Base-by-base conservation (phyloP, 2,797 vertebrate species). In the Argentina silus region DNA sequence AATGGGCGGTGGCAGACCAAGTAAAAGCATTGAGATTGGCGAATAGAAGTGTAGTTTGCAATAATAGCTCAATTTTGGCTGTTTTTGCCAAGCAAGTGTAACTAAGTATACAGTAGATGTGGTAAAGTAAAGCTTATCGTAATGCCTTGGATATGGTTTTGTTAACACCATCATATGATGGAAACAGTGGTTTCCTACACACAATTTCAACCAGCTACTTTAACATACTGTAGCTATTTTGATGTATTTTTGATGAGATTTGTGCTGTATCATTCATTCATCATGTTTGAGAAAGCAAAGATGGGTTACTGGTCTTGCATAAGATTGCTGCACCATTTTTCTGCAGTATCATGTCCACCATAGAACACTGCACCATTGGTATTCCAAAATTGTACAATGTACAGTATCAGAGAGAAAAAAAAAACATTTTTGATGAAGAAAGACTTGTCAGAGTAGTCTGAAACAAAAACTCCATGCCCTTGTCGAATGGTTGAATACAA, bases 381-480 rank as follows among this genome's bases (percentile, higher is more conserved):
- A 81, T 81, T 73, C 77, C 27, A 45, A 75, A 60, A 73, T 51
- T 56, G 69, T 69, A 66, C 61, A 73, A 61, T 56, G 69, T 69
- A 66, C 61, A 73, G 63, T 74, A 74, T 78, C 79, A 76, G 72
- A 70, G 73, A 65, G 47, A 44, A 63, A 78, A n/a, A 76, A 60
- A 23, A 78, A 83, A 75, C 44, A 77, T 88, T 79, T 85, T 85
- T 78, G 73, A 82, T 86, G 64, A 47, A 68, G 57, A 74, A 72
- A 79, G 80, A 80, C 83, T 73, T 85, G 7, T 23, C 7, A 14
- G 82, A 88, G 78, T 76, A 60, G 8, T 81, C 79, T 74, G 75
- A 76, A 78, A 83, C 72, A 80, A 56, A 68, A 87, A 67, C 45
- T 65, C 74, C 81, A 76, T 87, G 72, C 85, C 67, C 72, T 64